Percentiles rank a stretch among this genome's conserved stretches.
phyloP scores from a whole-genome alignment of 2,888 invertebrate genomes.

The Agrochola lychnidis region DNA sequence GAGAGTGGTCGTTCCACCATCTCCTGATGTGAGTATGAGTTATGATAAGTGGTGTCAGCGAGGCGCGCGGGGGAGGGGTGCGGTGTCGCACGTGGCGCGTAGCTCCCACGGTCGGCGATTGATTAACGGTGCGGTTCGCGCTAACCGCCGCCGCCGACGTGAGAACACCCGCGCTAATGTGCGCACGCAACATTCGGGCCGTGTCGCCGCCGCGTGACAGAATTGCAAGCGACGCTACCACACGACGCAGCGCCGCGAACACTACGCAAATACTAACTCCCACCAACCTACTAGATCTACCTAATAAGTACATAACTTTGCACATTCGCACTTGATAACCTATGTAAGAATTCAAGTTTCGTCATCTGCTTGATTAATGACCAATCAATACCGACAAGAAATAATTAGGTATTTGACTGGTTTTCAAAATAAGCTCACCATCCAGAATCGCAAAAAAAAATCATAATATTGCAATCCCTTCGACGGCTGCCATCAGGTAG shows the following conservation, averaged over 20 bases:
- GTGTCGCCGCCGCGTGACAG: slow-evolving; percentile 78
- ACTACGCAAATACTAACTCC: slow-evolving; percentile 16
- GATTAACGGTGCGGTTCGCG: slow-evolving; percentile 83
- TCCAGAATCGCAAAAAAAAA: neutral
- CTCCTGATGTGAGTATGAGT: neutral
- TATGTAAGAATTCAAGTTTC: neutral
- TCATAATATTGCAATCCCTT: neutral
- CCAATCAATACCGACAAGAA: neutral
- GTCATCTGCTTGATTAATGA: neutral
- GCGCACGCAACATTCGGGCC: slow-evolving; percentile 76
- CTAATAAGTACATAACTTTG: neutral
- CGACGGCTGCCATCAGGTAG: neutral
- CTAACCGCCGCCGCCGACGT: slow-evolving; percentile 74
- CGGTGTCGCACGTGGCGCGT: slow-evolving; percentile 71
- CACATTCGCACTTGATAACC: neutral
- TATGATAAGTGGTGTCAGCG: slow-evolving; percentile 4
- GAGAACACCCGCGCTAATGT: slow-evolving; percentile 78
- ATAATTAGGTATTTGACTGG: neutral
- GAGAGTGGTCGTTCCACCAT: neutral
- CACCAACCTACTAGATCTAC: slow-evolving; percentile 8
- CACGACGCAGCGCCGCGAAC: slow-evolving; percentile 31
- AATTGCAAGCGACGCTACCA: slow-evolving; percentile 70
- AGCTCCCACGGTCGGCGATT: slow-evolving; percentile 82
- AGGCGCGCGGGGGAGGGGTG: neutral
- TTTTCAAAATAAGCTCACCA: neutral